phyloP scores from a whole-genome alignment of 2,113 vertebrate species.

The Pelodiscus sinensis region DNA sequence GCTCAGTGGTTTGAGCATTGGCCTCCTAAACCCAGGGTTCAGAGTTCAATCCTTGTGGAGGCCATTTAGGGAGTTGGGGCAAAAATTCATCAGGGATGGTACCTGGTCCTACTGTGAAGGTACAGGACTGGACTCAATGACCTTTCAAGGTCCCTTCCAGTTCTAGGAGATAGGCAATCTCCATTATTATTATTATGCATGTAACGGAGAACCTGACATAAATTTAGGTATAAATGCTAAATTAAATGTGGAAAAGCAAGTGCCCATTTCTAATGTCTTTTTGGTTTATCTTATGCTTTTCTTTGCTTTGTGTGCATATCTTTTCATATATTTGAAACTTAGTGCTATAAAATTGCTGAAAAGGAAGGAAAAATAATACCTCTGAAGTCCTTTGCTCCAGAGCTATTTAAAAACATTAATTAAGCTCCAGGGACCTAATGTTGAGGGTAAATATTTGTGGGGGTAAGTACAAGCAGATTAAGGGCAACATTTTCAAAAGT shows the following conservation, averaged over 20 bases:
- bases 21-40: too few species aligned
- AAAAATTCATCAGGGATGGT: too few species aligned
- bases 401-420: not conserved
- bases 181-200: too few species aligned
- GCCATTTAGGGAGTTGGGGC: too few species aligned
- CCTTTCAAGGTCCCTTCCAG: too few species aligned
- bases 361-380: not conserved
- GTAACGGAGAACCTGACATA: conserved; percentile 12
- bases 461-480: not conserved
- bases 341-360: conserved; percentile 35
- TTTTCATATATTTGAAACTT: conserved; percentile 40
- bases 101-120: too few species aligned
- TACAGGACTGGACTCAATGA: too few species aligned
- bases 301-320: conserved; percentile 58
- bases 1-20: too few species aligned
- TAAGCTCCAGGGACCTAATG: not conserved
- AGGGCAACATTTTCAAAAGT: not conserved
- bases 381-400: not conserved
- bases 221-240: conserved; percentile 46
- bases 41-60: too few species aligned
- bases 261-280: conserved; percentile 36
- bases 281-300: conserved; percentile 27
- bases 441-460: not conserved
- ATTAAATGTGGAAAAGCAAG: conserved; percentile 66
- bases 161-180: too few species aligned